These are phyloP conservation scores for Steinernema hermaphroditum DNA, from an alignment of 2,888 invertebrate genomes.

Conservation along the genomic window DNA sequence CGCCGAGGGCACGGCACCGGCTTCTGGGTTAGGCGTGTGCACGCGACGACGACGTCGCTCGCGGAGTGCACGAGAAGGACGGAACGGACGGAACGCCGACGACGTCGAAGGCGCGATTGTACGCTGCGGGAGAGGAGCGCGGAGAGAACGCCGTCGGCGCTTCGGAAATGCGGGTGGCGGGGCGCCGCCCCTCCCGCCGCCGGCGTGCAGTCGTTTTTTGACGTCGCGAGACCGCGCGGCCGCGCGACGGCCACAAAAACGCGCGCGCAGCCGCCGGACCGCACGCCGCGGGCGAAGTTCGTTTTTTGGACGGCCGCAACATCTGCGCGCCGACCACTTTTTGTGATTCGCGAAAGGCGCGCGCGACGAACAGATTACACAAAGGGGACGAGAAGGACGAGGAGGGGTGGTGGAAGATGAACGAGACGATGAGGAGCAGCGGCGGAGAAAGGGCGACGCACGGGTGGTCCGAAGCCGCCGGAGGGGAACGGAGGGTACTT, in stretches of 20 bases:
- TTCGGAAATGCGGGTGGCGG: slow-evolving; percentile 19
- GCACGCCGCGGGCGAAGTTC: slow-evolving; percentile 22
- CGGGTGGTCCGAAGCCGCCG: slow-evolving; percentile 9
- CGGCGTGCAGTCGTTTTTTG: slow-evolving; percentile 23
- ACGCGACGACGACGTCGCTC: background rate
- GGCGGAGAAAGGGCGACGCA: background rate
- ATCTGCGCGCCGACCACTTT: slow-evolving; percentile 21
- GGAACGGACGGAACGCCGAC: slow-evolving; percentile 17
- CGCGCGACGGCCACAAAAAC: background rate
- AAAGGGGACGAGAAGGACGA: slow-evolving; percentile 2
- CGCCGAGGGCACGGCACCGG: slow-evolving; percentile 7
- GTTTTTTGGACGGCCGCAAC: slow-evolving; percentile 27
- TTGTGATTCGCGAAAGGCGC: slow-evolving; percentile 23
- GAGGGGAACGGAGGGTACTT: background rate
- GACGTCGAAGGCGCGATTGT: too few species aligned
- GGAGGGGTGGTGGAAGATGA: background rate
- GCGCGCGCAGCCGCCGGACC: slow-evolving; percentile 1
- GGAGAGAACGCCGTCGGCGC: slow-evolving; percentile 14
- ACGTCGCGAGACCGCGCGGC: background rate
- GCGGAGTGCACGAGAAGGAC: background rate
- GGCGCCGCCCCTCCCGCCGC: background rate
- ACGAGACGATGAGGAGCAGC: background rate
- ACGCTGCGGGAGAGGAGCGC: background rate
- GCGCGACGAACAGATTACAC: slow-evolving; percentile 23
- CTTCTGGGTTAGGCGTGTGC: slow-evolving; percentile 7